Evolutionary conservation across 2,797 vertebrate species (phyloP).

Genomic region (Sternotherus odoratus): DNA sequence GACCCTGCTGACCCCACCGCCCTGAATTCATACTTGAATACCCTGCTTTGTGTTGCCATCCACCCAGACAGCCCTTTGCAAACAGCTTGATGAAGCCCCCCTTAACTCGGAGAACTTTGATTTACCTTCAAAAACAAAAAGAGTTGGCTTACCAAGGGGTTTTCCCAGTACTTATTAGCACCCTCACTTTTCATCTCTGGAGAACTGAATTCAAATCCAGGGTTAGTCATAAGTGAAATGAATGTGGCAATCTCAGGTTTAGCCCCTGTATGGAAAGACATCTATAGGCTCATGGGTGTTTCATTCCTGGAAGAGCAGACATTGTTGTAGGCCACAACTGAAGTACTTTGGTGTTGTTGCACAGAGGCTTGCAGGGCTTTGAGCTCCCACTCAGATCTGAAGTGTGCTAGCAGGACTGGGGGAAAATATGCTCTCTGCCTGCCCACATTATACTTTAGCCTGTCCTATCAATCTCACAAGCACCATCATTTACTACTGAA

Average conservation of each 20-base stretch:
- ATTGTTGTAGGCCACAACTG: background rate
- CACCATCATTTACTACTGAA: background rate
- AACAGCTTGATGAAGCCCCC: background rate
- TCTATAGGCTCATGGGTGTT: background rate
- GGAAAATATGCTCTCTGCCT: background rate
- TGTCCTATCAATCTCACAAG: background rate
- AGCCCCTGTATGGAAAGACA: background rate
- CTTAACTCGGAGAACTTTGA: background rate
- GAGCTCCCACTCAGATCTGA: fast-evolving
- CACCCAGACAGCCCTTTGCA: background rate
- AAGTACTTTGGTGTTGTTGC: background rate
- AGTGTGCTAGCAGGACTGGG: background rate
- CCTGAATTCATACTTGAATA: background rate
- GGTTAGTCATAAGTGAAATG: background rate
- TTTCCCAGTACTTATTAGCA: background rate
- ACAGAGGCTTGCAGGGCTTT: background rate
- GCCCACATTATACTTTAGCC: too few relatives aligned
- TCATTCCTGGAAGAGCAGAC: background rate
- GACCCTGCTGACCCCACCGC: background rate
- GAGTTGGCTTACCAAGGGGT: background rate
- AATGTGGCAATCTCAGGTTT: background rate
- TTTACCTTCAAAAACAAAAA: background rate
- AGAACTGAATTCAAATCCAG: background rate
- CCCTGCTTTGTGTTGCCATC: background rate
- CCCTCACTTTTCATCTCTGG: background rate